These are phyloP conservation scores for Aplodontia rufa DNA, from an alignment of 2,113 vertebrate species.

Conservation along the genomic window DNA sequence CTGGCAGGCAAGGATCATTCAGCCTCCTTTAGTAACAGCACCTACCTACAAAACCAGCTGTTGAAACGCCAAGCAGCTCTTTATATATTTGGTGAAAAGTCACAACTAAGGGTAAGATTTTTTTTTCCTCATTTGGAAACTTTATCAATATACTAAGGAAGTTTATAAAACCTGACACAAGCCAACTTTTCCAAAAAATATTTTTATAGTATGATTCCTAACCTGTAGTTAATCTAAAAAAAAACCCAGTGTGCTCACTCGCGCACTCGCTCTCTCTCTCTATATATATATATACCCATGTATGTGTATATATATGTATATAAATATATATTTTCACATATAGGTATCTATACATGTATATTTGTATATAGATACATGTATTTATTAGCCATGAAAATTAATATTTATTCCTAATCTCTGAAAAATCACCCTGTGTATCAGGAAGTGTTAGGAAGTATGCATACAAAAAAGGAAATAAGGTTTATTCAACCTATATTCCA, in stretches of 20 bases:
- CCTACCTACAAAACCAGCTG: constrained; percentile 92
- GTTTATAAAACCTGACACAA: constrained; percentile 46
- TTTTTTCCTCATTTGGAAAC: constrained; percentile 50
- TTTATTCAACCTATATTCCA: background rate
- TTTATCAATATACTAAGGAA: background rate
- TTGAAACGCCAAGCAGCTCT: constrained; percentile 95
- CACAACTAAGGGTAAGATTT: constrained; percentile 93
- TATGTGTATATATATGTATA: background rate
- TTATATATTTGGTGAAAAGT: constrained; percentile 98
- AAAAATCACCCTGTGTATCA: constrained; percentile 21
- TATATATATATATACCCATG: background rate
- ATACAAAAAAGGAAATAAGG: constrained; percentile 11
- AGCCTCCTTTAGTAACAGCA: constrained; percentile 88
- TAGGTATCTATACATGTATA: background rate
- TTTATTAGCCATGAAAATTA: constrained; percentile 32
- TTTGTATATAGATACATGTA: background rate
- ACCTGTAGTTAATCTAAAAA: constrained; percentile 41
- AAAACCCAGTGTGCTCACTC: too few species aligned
- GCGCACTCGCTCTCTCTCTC: background rate
- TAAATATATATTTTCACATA: too few species aligned
- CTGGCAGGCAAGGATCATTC: constrained; percentile 92
- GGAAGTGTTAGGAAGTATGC: background rate
- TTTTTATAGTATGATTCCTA: constrained; percentile 53
- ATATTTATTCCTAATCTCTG: background rate
- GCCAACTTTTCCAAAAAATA: background rate